Base-by-base conservation (phyloP, 2,113 vertebrate genomes). In the Perca schrenkii region DNA sequence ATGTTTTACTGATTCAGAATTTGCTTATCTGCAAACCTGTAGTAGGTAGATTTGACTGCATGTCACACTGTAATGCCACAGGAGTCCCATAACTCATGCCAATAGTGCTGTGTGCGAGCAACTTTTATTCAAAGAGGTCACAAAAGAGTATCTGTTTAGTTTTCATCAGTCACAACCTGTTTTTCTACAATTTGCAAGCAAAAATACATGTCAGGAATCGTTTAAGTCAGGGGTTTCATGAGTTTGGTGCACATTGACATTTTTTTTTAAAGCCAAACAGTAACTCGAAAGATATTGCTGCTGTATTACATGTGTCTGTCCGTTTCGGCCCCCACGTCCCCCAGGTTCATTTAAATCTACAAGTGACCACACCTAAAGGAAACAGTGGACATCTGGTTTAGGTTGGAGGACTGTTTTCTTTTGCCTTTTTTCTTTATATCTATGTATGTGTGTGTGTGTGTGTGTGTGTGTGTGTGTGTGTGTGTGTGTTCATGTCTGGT, bases 331-430 rank as follows among this genome's bases (percentile, higher is more conserved):
- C 31, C 62, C 12, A 10, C 8, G 21, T 22, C 19, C 31, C 60
- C 19, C 1, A 2, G 8, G 58, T 11, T 11, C n/a, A 14, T 10
- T 54, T 63, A 64, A 70, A 58, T 83, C n/a, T 19, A 14, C 6
- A 0, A 53, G 10, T 66, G 17, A 77, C 52, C 57, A 7, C 54
- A 62, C 21, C 62, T 56, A 64, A 63, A 74, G 56, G 62, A 84
- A 79, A 68, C 57, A 1, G 28, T n/a, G 19, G 8, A 36, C 79
- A 81, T 82, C 74, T 82, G 79, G 31, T 74, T 57, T 5, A 47
- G 11, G 3, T 86, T 77, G 56, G 19, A 72, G 34, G 22, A 7
- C 53, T 73, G 62, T 53, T 69, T 84, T 76, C 54, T 22, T 78
- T 65, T 14, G 16, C 12, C n/a, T 6, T 28, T 49, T 63, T 52